Conservation (phyloP, 2,797 vertebrate genomes). For the Tragelaphus eurycerus region DNA sequence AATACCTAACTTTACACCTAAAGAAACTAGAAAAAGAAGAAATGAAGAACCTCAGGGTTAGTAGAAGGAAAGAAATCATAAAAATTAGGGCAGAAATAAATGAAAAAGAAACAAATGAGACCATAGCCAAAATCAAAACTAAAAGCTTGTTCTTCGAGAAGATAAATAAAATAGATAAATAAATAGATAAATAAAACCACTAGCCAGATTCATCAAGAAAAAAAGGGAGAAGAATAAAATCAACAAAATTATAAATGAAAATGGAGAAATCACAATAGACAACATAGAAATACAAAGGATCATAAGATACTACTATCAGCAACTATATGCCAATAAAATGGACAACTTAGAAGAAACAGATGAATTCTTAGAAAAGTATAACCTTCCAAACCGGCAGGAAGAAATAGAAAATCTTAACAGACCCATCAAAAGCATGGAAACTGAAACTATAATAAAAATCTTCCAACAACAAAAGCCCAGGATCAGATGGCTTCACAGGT, state of each 20-base stretch:
- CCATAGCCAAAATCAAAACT: neutral
- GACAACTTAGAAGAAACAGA: neutral
- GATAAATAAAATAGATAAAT: neutral
- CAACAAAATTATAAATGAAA: neutral
- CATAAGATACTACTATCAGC: neutral
- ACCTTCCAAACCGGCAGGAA: neutral
- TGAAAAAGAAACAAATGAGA: neutral
- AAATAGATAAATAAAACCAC: neutral
- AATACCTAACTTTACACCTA: neutral
- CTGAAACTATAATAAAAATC: neutral
- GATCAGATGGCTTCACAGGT: neutral
- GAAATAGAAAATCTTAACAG: neutral
- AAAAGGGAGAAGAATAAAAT: neutral
- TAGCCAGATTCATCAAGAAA: neutral
- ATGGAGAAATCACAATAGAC: neutral
- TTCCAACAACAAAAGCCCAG: neutral
- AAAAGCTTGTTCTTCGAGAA: neutral
- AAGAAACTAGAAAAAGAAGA: neutral
- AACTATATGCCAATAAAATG: neutral
- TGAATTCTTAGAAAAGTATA: neutral
- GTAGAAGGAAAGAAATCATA: neutral
- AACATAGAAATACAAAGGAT: neutral
- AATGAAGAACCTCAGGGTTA: neutral
- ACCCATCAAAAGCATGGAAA: neutral
- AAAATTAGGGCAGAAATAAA: neutral